Percentiles rank a stretch among this genome's conserved stretches.
These are phyloP conservation scores for Ranitomeya variabilis DNA, from an alignment of 2,113 vertebrate genomes.

Conservation along the genomic window DNA sequence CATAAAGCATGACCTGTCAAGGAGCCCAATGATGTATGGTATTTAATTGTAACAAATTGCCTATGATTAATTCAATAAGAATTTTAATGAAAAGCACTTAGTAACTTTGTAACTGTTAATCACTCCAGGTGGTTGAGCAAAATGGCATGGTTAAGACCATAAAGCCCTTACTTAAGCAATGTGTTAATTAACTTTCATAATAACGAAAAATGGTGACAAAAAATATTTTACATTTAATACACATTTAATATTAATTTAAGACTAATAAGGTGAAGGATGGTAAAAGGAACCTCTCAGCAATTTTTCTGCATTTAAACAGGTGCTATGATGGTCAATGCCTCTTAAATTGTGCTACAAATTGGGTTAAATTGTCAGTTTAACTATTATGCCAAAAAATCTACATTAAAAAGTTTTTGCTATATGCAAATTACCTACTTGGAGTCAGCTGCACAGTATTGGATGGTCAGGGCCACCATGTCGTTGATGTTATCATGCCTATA, in stretches of 20 bases:
- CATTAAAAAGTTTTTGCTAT: too few species aligned
- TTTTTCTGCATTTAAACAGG: too few species aligned
- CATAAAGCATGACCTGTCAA: constrained; percentile 45
- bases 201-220: constrained; percentile 15
- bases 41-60: constrained; percentile 56
- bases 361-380: too few species aligned
- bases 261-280: background rate
- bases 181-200: constrained; percentile 35
- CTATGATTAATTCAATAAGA: constrained; percentile 56
- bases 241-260: background rate
- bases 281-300: too few species aligned
- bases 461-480: too few species aligned
- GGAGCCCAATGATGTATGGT: constrained; percentile 38
- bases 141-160: constrained; percentile 42
- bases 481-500: too few species aligned
- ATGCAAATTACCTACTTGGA: too few species aligned
- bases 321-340: too few species aligned
- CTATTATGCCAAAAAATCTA: too few species aligned
- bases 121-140: constrained; percentile 50
- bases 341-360: too few species aligned
- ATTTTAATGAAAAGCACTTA: constrained; percentile 55
- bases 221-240: background rate
- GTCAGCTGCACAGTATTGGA: too few species aligned
- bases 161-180: constrained; percentile 49
- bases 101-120: constrained; percentile 55